phyloP scores from a whole-genome alignment of 2,113 vertebrate genomes.

The Dascyllus trimaculatus region DNA sequence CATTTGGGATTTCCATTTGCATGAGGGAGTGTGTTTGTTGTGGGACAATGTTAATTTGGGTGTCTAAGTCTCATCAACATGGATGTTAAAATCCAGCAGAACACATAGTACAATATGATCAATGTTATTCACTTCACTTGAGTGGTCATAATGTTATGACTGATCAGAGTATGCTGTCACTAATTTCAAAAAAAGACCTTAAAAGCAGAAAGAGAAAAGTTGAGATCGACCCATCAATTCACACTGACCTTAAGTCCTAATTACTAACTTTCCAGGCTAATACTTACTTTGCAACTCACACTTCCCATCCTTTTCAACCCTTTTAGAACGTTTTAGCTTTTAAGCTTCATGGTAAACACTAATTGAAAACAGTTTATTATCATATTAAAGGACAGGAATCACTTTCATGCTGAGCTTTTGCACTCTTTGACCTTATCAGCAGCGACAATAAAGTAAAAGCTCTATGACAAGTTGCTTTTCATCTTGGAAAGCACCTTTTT shows the following conservation, averaged over 20 bases:
- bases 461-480: slow-evolving; percentile 56
- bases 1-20: too few species aligned
- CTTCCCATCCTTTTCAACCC: slow-evolving; percentile 45
- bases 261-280: slow-evolving; percentile 33
- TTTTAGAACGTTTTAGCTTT: slow-evolving; percentile 43
- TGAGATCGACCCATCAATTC: slow-evolving; percentile 33
- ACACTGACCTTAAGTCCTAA: slow-evolving; percentile 10
- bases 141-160: too few species aligned
- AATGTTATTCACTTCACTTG: too few species aligned
- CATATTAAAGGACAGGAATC: slow-evolving; percentile 59
- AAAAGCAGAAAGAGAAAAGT: slow-evolving; percentile 25
- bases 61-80: too few species aligned
- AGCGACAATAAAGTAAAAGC: slow-evolving; percentile 54
- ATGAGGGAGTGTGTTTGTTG: too few species aligned
- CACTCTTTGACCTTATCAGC: slow-evolving; percentile 64
- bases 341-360: slow-evolving; percentile 60
- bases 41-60: too few species aligned
- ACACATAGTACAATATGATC: too few species aligned
- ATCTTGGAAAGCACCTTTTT: slow-evolving; percentile 47
- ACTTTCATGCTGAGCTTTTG: slow-evolving; percentile 58
- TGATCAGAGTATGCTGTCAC: not conserved
- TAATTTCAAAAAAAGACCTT: slow-evolving; percentile 33
- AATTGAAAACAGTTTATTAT: slow-evolving; percentile 68
- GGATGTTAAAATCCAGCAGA: too few species aligned
- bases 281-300: slow-evolving; percentile 34